phyloP scores from a whole-genome alignment of 1,140 invertebrate genomes.

The Pteromalus puparum region DNA sequence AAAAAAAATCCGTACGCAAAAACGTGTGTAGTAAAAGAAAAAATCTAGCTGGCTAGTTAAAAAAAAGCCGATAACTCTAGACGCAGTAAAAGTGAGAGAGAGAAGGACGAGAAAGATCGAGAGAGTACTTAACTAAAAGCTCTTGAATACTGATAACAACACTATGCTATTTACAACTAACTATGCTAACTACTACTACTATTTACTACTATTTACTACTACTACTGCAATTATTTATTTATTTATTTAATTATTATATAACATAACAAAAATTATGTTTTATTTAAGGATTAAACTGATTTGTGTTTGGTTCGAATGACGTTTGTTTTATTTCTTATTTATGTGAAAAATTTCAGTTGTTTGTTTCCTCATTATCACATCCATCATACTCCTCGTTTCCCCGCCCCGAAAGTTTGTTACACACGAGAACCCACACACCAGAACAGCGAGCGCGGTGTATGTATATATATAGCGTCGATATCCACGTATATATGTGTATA shows the following conservation, averaged over 20 bases:
- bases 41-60: not conserved
- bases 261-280: slow-evolving; percentile 74
- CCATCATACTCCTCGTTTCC: slow-evolving; percentile 44
- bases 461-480: not conserved
- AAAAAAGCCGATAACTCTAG: not conserved
- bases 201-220: slow-evolving; percentile 58
- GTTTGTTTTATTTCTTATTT: slow-evolving; percentile 72
- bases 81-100: slow-evolving; percentile 2
- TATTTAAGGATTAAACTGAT: slow-evolving; percentile 76
- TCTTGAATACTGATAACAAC: slow-evolving; percentile 48
- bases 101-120: slow-evolving; percentile 22
- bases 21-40: not conserved
- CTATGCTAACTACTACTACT: slow-evolving; percentile 55
- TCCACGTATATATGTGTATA: not conserved
- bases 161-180: slow-evolving; percentile 49
- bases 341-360: slow-evolving; percentile 66
- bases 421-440: not conserved
- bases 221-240: slow-evolving; percentile 72
- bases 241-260: slow-evolving; percentile 75
- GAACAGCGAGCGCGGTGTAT: not conserved
- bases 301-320: slow-evolving; percentile 74
- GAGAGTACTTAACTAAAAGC: slow-evolving; percentile 43
- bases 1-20: slow-evolving; percentile 19
- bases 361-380: slow-evolving; percentile 35
- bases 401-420: not conserved